phyloP scores from a whole-genome alignment of 2,888 invertebrate species.

The Drosophila paucipuncta region DNA sequence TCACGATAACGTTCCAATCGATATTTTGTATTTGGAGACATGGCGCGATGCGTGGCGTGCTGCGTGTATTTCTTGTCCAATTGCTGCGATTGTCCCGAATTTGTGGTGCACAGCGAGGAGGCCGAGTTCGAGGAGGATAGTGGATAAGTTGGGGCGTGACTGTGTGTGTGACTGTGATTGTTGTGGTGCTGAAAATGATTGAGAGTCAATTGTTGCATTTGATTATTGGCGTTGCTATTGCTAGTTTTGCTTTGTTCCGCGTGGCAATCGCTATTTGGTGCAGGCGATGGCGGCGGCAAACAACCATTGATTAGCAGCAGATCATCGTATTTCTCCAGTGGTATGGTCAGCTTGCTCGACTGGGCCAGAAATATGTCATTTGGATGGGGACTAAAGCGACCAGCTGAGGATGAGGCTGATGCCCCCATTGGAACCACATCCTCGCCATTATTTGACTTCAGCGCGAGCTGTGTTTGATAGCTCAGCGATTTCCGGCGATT shows the following conservation, averaged over 20 bases:
- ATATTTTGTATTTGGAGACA: constrained; percentile 84
- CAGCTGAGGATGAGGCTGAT: constrained; percentile 59
- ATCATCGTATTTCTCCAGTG: constrained; percentile 80
- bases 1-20: constrained; percentile 83
- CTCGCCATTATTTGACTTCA: constrained; percentile 50
- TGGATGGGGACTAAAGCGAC: constrained; percentile 75
- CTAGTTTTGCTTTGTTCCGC: constrained; percentile 13
- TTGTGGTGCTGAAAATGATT: constrained; percentile 51
- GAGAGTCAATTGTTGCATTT: constrained; percentile 43
- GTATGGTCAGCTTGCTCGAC: constrained; percentile 58
- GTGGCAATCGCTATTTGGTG: constrained; percentile 83
- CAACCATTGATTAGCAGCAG: constrained; percentile 72
- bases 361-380: constrained; percentile 70
- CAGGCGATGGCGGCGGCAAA: constrained; percentile 85
- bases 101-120: constrained; percentile 48
- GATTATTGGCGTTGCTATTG: constrained; percentile 6
- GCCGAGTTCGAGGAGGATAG: constrained; percentile 51
- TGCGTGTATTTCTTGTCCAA: constrained; percentile 14
- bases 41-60: constrained; percentile 69
- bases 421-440: constrained; percentile 36
- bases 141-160: constrained; percentile 22
- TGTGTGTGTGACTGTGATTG: neutral
- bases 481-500: constrained; percentile 78
- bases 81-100: constrained; percentile 30
- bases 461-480: constrained; percentile 77